Evolutionary conservation across 2,797 vertebrate species (phyloP).

Genomic region (Notolabrus celidotus): DNA sequence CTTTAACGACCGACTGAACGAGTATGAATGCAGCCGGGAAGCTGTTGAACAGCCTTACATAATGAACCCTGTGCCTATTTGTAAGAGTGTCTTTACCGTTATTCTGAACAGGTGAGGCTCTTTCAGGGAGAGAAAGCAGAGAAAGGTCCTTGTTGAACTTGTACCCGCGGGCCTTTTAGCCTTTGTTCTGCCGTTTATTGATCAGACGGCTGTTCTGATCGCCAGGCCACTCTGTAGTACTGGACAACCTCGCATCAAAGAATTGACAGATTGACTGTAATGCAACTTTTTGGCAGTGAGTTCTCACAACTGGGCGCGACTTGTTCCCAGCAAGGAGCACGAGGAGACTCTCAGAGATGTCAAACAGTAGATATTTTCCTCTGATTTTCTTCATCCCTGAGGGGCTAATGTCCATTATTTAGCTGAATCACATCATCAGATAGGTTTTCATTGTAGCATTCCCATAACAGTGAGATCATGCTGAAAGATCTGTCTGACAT

Average conservation of each 20-base stretch:
- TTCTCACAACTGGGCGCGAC: slow-evolving; percentile 23
- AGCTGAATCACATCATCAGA: neutral
- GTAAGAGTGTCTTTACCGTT: slow-evolving; percentile 80
- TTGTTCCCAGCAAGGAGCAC: neutral
- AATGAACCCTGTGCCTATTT: slow-evolving; percentile 65
- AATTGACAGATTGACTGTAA: slow-evolving; percentile 31
- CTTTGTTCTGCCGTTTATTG: slow-evolving; percentile 71
- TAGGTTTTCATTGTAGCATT: neutral
- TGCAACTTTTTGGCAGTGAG: slow-evolving; percentile 39
- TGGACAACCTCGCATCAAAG: neutral
- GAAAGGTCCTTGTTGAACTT: slow-evolving; percentile 36
- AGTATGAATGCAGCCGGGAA: slow-evolving; percentile 35
- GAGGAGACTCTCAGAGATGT: neutral
- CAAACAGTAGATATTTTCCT: accelerated
- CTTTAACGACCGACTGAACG: slow-evolving; percentile 9
- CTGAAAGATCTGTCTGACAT: neutral
- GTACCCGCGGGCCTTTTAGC: slow-evolving; percentile 14
- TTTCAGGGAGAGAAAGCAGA: neutral
- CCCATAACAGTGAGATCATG: neutral
- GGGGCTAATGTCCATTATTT: neutral
- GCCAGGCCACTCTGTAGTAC: slow-evolving; percentile 4
- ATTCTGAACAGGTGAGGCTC: slow-evolving; percentile 80
- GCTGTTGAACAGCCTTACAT: slow-evolving; percentile 70
- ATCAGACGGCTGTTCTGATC: slow-evolving; percentile 36
- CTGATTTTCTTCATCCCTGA: neutral